Evolutionary conservation across 2,113 vertebrate species (phyloP).

Genomic region (Menidia beryllina): DNA sequence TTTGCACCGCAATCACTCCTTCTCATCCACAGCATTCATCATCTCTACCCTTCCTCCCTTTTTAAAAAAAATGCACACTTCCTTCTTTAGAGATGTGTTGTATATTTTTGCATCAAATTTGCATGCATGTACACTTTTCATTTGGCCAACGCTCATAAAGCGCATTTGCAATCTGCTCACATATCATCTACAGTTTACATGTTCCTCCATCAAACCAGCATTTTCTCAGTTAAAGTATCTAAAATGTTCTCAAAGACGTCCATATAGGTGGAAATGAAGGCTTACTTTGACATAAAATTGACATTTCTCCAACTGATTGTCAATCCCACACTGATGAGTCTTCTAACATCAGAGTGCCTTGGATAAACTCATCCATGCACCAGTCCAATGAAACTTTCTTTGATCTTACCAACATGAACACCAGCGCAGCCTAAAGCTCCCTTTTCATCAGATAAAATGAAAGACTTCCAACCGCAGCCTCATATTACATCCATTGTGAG

Average conservation of each 20-base stretch:
- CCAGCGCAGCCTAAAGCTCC: constrained; percentile 8
- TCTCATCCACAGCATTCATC: constrained; percentile 30
- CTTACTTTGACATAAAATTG: constrained; percentile 21
- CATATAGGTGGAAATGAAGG: constrained; percentile 9
- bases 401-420: constrained; percentile 54
- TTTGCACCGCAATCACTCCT: constrained; percentile 33
- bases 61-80: constrained; percentile 14
- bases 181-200: not conserved
- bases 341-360: constrained; percentile 29
- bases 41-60: not conserved
- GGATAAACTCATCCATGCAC: constrained; percentile 37
- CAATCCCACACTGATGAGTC: constrained; percentile 14
- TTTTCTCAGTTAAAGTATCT: constrained; percentile 1
- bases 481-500: constrained; percentile 18
- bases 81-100: not conserved
- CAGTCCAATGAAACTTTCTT: constrained; percentile 32
- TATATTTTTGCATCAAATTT: not conserved
- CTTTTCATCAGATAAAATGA: constrained; percentile 46
- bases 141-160: no score
- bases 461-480: constrained; percentile 13
- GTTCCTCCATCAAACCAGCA: not conserved
- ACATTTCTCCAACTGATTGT: constrained; percentile 14
- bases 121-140: no score
- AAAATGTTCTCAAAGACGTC: not conserved
- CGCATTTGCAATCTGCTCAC: not conserved